Evolutionary conservation across 1,140 invertebrate species (phyloP), one percentile per base, ranked within the genome.

Genomic region (Archivesica marissinica): DNA sequence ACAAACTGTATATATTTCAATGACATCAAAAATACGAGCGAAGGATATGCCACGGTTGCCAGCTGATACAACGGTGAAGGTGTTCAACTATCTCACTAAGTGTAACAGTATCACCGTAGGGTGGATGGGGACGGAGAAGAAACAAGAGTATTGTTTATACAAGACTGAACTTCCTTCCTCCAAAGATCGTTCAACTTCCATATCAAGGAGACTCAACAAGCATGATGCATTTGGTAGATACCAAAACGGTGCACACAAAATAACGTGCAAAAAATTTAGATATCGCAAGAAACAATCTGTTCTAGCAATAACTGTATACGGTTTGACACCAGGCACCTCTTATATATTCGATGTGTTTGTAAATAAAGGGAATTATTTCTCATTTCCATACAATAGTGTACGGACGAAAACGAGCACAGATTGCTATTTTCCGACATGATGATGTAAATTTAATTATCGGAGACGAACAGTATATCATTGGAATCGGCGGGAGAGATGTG

Each of bases 111-210:
- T 93, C 4, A 93, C 90, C 6, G 66, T 94, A 0, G 88, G 89
- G 0, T 93, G 93, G 93, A 89, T 89, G 85, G 88, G 88, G 9
- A 87, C 89, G 0, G 86, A 90, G 20, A 89, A 90, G 13, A 90
- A 91, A 56, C 91, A 92, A n/a, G 88, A 86, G 23, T 94, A 94
- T 70, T 94, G 93, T 84, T 78, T 94, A 17, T 92, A 93, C 56
- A 84, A 89, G 66, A 89, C 89, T 38, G 87, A 83, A 85, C 64
- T 68, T 20, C 61, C 35, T 38, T 33, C 56, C 25, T 56, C 68
- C 15, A 39, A 54, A 20, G 70, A 56, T 33, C 41, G 52, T 52
- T 70, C 44, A 23, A 41, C 59, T 28, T 28, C 56, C 25, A 56
- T 78, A 33, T 78, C 74, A 54, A 76, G 70, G 38, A 76, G 78